Base-by-base conservation (phyloP, 1,140 invertebrate genomes). In the Lanistes nyassanus region DNA sequence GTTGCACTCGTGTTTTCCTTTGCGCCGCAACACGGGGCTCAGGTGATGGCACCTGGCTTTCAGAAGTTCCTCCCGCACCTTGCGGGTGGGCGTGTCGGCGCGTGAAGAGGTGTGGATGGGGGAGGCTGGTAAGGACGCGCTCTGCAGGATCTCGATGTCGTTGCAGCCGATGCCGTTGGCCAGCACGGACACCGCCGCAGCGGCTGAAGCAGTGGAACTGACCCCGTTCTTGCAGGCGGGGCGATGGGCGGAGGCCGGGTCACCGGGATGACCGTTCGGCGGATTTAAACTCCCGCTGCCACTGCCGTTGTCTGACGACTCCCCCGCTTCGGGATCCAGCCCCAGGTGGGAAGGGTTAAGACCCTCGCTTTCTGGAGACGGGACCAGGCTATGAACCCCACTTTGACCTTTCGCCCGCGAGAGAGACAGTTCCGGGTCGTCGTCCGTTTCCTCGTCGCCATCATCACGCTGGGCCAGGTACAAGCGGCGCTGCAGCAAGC, bases 1-100 rank as follows among this genome's bases (percentile, higher is more conserved):
- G 39, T 92, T 92, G 19, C 69, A 42, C 16, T 66, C 77, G 74
- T 81, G 81, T 64, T 81, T 84, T 26, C 81, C 80, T 72, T 84
- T 84, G 11, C 81, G 53, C 70, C 80, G 79, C 29, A 87, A 80
- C 64, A 87, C 73, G 6, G 86, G 86, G 76, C 86, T 87, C 55
- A 84, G 78, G 74, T 86, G 85, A 72, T 82, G 82, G 60, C 81
- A 85, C 36, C 81, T 84, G 23, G 79, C 76, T 60, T 81, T 80
- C 29, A 83, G 68, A 13, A 82, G 69, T 67, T 86, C 84, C 56
- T 87, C 84, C 16, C 82, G 76, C 13, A 83, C 36, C 69, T 79
- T 80, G 31, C 73, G 75, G 51, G 80, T 83, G 6, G 81, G 80
- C 13, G 82, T 81, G 60, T 83, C 80, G 9, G 77, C 73, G 66